Percentiles rank a stretch among this genome's conserved stretches.
These are phyloP conservation scores for Conchocele bisecta DNA, from an alignment of 2,888 invertebrate genomes.

Conservation along the genomic window DNA sequence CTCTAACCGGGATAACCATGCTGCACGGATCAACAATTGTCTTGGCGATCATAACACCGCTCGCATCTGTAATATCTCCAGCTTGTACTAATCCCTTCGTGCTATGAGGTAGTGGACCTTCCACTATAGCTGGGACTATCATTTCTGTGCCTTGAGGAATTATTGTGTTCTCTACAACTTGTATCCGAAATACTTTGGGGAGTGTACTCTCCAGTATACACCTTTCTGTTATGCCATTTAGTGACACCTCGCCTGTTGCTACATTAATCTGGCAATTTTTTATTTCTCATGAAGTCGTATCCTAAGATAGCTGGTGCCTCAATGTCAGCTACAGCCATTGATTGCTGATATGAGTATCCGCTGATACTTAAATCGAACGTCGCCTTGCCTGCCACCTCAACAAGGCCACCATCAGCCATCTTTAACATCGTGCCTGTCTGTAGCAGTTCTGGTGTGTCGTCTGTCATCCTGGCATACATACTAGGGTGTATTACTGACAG, in stretches of 20 bases:
- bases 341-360: background rate
- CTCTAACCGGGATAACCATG: slow-evolving; percentile 18
- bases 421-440: background rate
- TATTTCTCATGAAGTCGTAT: slow-evolving; percentile 2
- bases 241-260: background rate
- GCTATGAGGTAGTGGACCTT: background rate
- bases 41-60: slow-evolving; percentile 2
- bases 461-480: too few relatives aligned
- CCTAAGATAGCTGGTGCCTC: slow-evolving; percentile 4
- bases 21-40: background rate
- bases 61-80: background rate
- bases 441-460: background rate
- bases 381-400: background rate
- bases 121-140: background rate
- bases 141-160: slow-evolving; percentile 2
- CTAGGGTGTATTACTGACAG: too few relatives aligned
- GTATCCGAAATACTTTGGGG: background rate
- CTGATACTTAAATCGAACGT: background rate
- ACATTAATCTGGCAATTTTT: slow-evolving; percentile 10
- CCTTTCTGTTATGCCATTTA: background rate
- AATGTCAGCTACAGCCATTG: slow-evolving; percentile 7
- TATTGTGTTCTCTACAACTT: background rate
- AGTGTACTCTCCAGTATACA: slow-evolving; percentile 1
- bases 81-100: background rate
- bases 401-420: slow-evolving; percentile 2